A percentile compares a stretch with the other conserved stretches of the same genome.
Evolutionary conservation across 2,113 vertebrate species (phyloP).

Genomic region (Paralichthys olivaceus): DNA sequence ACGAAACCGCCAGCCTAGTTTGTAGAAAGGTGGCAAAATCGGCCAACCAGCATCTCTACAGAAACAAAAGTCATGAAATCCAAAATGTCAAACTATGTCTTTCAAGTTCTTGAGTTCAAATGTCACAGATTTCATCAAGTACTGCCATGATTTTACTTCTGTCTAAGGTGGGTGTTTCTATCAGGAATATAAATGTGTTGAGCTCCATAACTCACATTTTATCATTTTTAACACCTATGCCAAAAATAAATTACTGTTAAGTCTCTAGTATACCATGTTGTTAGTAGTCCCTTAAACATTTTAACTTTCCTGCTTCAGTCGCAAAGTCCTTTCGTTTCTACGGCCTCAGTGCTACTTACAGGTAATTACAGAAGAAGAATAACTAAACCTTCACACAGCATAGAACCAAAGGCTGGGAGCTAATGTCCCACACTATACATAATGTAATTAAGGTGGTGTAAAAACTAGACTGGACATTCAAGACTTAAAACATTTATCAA

Average conservation of each 20-base stretch:
- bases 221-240: background rate
- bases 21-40: too few species aligned
- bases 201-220: background rate
- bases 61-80: too few species aligned
- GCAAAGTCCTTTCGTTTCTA: background rate
- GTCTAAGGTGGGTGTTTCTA: background rate
- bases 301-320: background rate
- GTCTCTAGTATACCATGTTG: background rate
- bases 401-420: background rate
- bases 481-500: background rate
- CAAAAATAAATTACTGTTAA: background rate
- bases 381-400: background rate
- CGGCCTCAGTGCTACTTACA: background rate
- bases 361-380: slow-evolving; percentile 18
- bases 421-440: background rate
- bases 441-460: background rate
- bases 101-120: too few species aligned
- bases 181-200: background rate
- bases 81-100: too few species aligned
- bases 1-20: too few species aligned
- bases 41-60: too few species aligned
- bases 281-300: background rate
- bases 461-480: background rate
- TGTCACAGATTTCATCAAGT: too few species aligned
- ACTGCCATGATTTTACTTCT: background rate